Evolutionary conservation across 2,797 vertebrate species (phyloP), one percentile per base, ranked within the genome.

Genomic region (Cyprinodon diabolis): DNA sequence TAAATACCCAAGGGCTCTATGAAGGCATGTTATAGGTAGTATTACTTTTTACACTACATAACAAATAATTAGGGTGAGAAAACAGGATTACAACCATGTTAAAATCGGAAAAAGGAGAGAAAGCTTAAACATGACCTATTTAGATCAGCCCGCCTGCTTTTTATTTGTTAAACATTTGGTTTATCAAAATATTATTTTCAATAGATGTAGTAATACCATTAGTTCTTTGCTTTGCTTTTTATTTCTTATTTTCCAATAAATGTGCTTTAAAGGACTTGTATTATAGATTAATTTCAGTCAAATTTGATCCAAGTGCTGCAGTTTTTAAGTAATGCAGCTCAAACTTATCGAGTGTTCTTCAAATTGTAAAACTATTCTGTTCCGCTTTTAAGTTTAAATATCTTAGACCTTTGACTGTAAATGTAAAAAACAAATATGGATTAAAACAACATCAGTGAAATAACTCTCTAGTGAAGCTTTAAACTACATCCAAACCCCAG

Each of bases 1-100:
- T 69, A 60, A 10, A 37, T 19, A 10, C 19, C 35, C 6, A 14
- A 3, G 45, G 40, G 1, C 13, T 7, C 40, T 30, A 9, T 30
- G 48, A 63, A 65, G 13, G 57, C 43, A 70, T 5, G 11, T 19
- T 66, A 67, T 58, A 14, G 67, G 17, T 74, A 55, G 63, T 35
- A 51, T 63, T 23, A 43, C 71, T 4, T 54, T 68, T n/a, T 43
- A 45, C 10, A 57, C 30, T 55, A 12, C 19, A 47, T 4, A 14
- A 9, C 6, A 35, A 47, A 47, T 23, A 62, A 62, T 9, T 19
- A 40, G 40, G 0, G 48, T 49, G 47, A 49, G 17, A 49, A 49
- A 13, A 3, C 48, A 14, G 14, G 48, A 49, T 49, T 17, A 37
- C 13, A 5, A 40, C 35, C 19, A 1, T 60, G 4, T 3, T 19